Evolutionary conservation across 1,140 invertebrate genomes (phyloP), one percentile per base, ranked within the genome.

Genomic region (Aphelenchoides avenae): DNA sequence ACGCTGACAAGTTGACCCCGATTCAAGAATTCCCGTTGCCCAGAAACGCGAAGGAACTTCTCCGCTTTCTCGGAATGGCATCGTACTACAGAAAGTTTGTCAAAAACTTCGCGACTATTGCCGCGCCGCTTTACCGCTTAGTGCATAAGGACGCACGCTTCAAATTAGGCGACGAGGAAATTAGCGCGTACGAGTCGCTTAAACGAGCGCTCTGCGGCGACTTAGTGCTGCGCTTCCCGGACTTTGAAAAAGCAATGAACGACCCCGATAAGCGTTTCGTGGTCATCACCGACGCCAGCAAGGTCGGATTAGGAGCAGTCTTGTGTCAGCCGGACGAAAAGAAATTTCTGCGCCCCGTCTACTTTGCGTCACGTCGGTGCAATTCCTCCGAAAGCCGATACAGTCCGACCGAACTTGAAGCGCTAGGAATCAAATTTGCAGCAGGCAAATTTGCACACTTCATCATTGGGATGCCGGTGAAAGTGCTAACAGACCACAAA

Each of bases 241-340:
- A 69, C 24, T 51, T 44, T 11, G 41, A 39, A 1, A 48, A 30
- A 11, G 57, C 57, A 0, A 3, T 13, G 13, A 20, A 33, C 22
- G 57, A 53, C n/a, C 18, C 24, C 2, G 27, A 51, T 46, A 51
- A 47, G 37, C 26, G 39, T 24, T 71, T 71, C 29, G 43, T 52
- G 15, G 36, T 70, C 26, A 24, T 59, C 27, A 65, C 55, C 2
- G 68, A 71, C 42, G 68, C 68, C 7, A 44, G 46, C 11, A 46
- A 49, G 18, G 11, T 42, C 5, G 34, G 42, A n/a, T 41, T 69
- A 6, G 59, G 60, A 11, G 61, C 57, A 13, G 54, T 71, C 24
- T 41, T 71, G 11, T 54, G 15, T 2, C 69, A 71, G 46, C 26
- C 51, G 24, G 55, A 65, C 37, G 49, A 59, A 18, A 41, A 64